Evolutionary conservation across 2,797 vertebrate genomes (phyloP), one percentile per base, ranked within the genome.

Genomic region (Huso huso): DNA sequence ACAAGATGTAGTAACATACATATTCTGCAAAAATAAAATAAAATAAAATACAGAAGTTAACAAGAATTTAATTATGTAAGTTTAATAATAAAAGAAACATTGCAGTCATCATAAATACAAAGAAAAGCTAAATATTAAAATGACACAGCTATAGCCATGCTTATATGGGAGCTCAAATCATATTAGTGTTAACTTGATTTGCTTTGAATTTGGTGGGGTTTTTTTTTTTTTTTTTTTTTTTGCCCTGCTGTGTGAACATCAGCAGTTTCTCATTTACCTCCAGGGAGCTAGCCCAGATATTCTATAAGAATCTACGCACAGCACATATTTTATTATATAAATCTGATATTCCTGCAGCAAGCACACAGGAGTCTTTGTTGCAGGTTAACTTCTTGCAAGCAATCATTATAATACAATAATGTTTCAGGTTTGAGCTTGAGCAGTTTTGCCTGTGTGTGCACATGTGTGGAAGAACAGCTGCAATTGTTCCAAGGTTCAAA

Each of bases 251-350:
- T 68, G 65, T 74, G 75, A 73, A 75, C 74, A 77, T 76, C 66
- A 75, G 73, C 66, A 37, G 60, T 76, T 78, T 74, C 77, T 71
- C 68, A 68, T 67, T 67, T 72, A 79, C 83, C 83, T 72, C 65
- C 68, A 78, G 81, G 84, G 76, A 74, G 50, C 76, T 73, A 77
- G 77, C 79, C 80, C 72, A 82, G 73, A 80, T 37, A 37, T 81
- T 79, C 70, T 73, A n/a, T 69, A 72, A 77, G 73, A 74, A 73
- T 66, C 72, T 68, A 71, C 78, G 72, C 71, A 37, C 71, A 62
- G 68, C 49, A 61, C 74, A 57, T 69, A 59, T 63, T 7, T 67
- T 72, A 63, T 77, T 85, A 82, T 51, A 65, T 86, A 85, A 85
- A 76, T 65, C 61, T 61, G 61, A 64, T 65, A 13, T 62, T 55